A percentile compares a stretch with the other conserved stretches of the same genome.
Evolutionary conservation across 2,113 vertebrate genomes (phyloP).

Genomic region (Lipophrys pholis): DNA sequence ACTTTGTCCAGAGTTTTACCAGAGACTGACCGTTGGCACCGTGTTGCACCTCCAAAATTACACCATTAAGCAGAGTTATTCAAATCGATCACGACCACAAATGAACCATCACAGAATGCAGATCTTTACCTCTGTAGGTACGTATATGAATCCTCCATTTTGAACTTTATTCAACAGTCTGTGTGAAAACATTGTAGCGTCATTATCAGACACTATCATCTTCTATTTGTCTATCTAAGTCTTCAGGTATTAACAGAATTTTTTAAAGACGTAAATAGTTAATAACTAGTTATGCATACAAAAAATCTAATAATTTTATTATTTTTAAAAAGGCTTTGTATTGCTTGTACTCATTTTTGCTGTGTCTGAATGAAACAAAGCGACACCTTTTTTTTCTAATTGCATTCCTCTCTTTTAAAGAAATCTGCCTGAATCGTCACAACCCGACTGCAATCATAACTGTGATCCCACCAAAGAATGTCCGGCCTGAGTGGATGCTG

Average conservation of each 20-base stretch:
- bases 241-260: background rate
- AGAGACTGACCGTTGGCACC: conserved; percentile 85
- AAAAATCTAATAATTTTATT: too few relatives aligned
- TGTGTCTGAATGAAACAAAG: background rate
- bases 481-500: conserved; percentile 89
- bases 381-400: background rate
- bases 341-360: background rate
- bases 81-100: conserved; percentile 84
- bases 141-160: conserved; percentile 9
- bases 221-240: background rate
- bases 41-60: conserved; percentile 90
- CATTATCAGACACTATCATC: background rate
- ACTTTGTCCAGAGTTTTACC: conserved; percentile 92
- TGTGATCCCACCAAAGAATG: conserved; percentile 86
- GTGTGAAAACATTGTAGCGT: background rate
- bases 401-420: conserved; percentile 70
- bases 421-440: conserved; percentile 89
- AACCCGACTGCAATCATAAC: conserved; percentile 86
- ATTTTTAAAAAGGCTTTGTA: too few relatives aligned
- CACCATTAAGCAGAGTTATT: conserved; percentile 86
- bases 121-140: conserved; percentile 88
- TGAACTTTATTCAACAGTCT: background rate
- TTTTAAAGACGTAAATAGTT: too few relatives aligned
- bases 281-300: too few relatives aligned
- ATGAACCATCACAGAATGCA: conserved; percentile 85